Percentiles rank a stretch among this genome's conserved stretches.
phyloP scores from a whole-genome alignment of 2,888 invertebrate genomes.

The Gastracanthus pulcherrimus region DNA sequence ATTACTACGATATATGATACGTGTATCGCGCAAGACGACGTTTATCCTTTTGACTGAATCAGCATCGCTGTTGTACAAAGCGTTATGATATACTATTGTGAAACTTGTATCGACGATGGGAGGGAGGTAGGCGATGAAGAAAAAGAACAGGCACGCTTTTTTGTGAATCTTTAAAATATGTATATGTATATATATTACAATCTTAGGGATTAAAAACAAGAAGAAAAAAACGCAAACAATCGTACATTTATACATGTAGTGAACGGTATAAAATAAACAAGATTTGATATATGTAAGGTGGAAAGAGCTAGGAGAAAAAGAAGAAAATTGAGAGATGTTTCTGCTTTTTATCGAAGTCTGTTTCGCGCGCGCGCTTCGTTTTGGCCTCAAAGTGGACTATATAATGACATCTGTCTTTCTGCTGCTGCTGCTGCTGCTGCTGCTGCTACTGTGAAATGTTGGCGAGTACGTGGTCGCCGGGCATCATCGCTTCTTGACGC shows the following conservation, averaged over 20 bases:
- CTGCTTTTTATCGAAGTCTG: constrained; percentile 19
- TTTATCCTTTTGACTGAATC: constrained; percentile 63
- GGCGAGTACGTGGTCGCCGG: neutral
- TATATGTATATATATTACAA: constrained; percentile 53
- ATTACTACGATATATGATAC: neutral
- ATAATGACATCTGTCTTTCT: neutral
- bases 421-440: neutral
- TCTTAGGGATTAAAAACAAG: constrained; percentile 50
- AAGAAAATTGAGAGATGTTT: constrained; percentile 1
- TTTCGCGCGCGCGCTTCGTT: constrained; percentile 6
- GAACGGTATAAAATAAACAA: constrained; percentile 47
- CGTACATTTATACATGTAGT: constrained; percentile 49
- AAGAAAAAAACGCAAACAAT: constrained; percentile 40
- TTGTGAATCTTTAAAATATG: constrained; percentile 46
- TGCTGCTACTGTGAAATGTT: neutral
- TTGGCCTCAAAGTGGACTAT: constrained; percentile 27
- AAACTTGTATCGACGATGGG: neutral
- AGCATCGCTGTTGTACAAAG: constrained; percentile 68
- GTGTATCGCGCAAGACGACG: constrained; percentile 3
- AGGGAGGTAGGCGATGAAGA: neutral
- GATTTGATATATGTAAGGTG: constrained; percentile 45
- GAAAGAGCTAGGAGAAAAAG: constrained; percentile 6
- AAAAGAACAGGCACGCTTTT: constrained; percentile 16
- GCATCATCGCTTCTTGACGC: constrained; percentile 59
- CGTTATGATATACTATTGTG: neutral